Evolutionary conservation across 2,888 invertebrate genomes (phyloP).

Genomic region (Noctua janthina): DNA sequence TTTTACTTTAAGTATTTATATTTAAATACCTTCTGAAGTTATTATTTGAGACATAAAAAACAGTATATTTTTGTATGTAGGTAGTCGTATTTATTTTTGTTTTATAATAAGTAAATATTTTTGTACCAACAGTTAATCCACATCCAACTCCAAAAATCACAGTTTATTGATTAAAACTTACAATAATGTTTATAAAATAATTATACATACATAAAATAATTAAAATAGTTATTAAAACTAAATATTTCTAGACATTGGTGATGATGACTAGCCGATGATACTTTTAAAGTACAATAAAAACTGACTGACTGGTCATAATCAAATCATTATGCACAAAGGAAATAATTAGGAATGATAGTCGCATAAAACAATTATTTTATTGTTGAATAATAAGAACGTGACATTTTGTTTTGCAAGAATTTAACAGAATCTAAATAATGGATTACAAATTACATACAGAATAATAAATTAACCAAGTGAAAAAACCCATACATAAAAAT

Average conservation of each 20-base stretch:
- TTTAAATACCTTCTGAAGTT: too few species aligned
- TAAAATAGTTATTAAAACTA: constrained; percentile 24
- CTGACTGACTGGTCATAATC: background rate
- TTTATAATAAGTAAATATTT: constrained; percentile 16
- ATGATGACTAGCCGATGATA: constrained; percentile 8
- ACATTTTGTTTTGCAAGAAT: background rate
- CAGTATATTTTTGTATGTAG: constrained; percentile 2
- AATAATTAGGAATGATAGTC: background rate
- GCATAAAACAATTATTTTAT: background rate
- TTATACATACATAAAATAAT: constrained; percentile 14
- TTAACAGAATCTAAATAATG: background rate
- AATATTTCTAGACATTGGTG: constrained; percentile 22
- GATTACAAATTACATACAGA: background rate
- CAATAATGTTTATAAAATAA: constrained; percentile 23
- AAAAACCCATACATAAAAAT: constrained; percentile 23
- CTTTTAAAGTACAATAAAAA: background rate
- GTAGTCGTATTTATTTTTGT: constrained; percentile 22
- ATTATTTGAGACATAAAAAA: too few species aligned
- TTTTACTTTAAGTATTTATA: too few species aligned
- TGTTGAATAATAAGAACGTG: background rate
- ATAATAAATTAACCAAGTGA: background rate
- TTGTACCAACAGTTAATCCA: constrained; percentile 34
- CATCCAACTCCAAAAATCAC: constrained; percentile 44
- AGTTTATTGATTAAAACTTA: constrained; percentile 45
- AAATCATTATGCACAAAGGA: too few species aligned